These are phyloP conservation scores for Erinaceus europaeus DNA, from an alignment of 2,113 vertebrate species.

Conservation along the genomic window DNA sequence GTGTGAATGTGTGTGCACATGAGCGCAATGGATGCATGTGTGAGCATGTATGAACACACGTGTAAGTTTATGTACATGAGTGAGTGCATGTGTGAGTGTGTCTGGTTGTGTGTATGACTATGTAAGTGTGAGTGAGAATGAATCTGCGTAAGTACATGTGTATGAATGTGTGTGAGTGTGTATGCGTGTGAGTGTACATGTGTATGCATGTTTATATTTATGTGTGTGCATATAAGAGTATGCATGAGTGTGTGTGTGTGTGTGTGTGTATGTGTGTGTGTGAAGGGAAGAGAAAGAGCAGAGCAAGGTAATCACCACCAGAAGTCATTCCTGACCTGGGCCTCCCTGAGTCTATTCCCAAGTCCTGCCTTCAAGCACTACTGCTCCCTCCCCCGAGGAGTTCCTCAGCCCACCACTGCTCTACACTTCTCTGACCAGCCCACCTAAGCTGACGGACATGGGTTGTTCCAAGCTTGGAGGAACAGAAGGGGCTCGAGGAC, in stretches of 20 bases:
- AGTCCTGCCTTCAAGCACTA: background rate
- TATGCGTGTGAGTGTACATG: background rate
- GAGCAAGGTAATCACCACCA: background rate
- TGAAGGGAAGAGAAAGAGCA: background rate
- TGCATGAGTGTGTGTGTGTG: no score
- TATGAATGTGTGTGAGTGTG: background rate
- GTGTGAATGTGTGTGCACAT: accelerated
- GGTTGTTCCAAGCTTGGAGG: background rate
- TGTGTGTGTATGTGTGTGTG: background rate
- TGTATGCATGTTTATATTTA: accelerated
- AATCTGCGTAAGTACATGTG: accelerated
- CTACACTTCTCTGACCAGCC: background rate
- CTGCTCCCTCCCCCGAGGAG: background rate
- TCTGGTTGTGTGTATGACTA: accelerated
- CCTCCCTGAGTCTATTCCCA: background rate
- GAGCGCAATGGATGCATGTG: accelerated
- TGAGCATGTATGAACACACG: accelerated
- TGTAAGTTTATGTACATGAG: accelerated
- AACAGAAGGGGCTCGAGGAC: no score
- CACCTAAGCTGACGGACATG: background rate
- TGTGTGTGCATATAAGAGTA: background rate
- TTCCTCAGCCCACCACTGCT: accelerated
- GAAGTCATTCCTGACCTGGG: background rate
- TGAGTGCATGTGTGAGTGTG: accelerated
- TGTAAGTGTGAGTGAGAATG: accelerated